A percentile compares a stretch with the other conserved stretches of the same genome.
Evolutionary conservation across 2,888 invertebrate genomes (phyloP).

Genomic region (Lamproptera curius): DNA sequence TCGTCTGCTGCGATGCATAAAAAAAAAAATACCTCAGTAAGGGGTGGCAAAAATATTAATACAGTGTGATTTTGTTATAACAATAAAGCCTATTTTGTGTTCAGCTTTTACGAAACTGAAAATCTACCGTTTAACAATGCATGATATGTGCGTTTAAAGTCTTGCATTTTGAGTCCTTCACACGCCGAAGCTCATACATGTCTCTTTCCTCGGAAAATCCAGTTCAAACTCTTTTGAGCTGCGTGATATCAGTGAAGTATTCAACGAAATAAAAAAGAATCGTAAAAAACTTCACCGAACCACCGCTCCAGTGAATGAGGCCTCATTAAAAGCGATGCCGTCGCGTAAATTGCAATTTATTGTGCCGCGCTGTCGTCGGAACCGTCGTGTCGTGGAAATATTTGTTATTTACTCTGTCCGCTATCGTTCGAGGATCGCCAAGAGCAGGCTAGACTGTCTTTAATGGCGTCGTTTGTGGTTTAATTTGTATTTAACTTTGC

Average conservation of each 20-base stretch:
- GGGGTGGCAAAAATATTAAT: too few species aligned
- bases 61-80: too few species aligned
- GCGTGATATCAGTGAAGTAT: constrained; percentile 1
- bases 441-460: not conserved
- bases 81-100: too few species aligned
- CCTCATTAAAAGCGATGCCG: constrained; percentile 44
- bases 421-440: constrained; percentile 1
- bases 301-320: constrained; percentile 36
- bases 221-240: constrained; percentile 4
- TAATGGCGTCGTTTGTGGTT: not conserved
- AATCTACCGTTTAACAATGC: too few species aligned
- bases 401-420: constrained; percentile 18
- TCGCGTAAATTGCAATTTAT: constrained; percentile 46
- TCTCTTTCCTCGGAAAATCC: constrained; percentile 3
- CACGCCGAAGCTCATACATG: not conserved
- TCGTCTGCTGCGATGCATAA: too few species aligned
- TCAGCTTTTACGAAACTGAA: too few species aligned
- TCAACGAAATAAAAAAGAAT: constrained; percentile 41
- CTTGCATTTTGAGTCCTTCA: too few species aligned
- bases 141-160: too few species aligned
- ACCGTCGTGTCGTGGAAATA: constrained; percentile 15
- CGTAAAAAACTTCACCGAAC: constrained; percentile 37
- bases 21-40: too few species aligned
- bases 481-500: too few species aligned
- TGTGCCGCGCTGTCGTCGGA: constrained; percentile 16